Conservation (phyloP, 2,113 vertebrate genomes). For the Heterotis niloticus region DNA sequence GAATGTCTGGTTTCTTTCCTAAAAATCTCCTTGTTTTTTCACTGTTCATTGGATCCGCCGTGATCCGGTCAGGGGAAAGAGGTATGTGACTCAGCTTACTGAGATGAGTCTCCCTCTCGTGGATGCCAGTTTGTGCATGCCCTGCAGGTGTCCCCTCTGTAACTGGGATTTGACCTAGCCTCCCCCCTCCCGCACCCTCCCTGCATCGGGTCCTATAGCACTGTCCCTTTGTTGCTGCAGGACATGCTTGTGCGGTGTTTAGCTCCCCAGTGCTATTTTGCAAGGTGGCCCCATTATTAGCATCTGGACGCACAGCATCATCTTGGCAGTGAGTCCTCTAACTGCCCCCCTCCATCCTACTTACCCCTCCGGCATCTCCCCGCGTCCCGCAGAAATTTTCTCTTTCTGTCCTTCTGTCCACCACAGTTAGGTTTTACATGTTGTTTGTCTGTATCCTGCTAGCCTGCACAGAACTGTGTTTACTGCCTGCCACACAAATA, state of each 20-base stretch:
- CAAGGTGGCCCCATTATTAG: not conserved
- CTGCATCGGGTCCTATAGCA: constrained; percentile 57
- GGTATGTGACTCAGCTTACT: constrained; percentile 88
- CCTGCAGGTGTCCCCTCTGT: constrained; percentile 69
- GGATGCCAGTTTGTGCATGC: constrained; percentile 83
- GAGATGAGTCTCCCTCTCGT: constrained; percentile 67
- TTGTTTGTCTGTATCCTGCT: constrained; percentile 38
- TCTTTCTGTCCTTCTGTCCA: constrained; percentile 66
- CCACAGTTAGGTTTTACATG: constrained; percentile 40
- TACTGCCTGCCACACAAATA: constrained; percentile 49
- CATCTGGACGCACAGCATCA: constrained; percentile 25
- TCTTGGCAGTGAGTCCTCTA: constrained; percentile 38
- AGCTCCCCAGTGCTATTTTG: constrained; percentile 43
- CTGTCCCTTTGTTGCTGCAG: constrained; percentile 63
- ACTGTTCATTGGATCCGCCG: constrained; percentile 92
- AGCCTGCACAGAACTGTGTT: constrained; percentile 53
- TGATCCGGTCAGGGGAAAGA: constrained; percentile 98
- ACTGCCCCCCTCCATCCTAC: constrained; percentile 22
- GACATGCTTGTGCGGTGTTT: constrained; percentile 68
- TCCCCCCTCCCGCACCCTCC: constrained; percentile 25
- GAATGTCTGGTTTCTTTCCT: constrained; percentile 67
- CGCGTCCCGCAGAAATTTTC: constrained; percentile 56
- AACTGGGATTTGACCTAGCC: constrained; percentile 62
- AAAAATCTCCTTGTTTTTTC: constrained; percentile 86
- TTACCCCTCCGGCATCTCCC: constrained; percentile 29